Conservation (phyloP, 2,797 vertebrate genomes). For the Heterohyrax brucei region DNA sequence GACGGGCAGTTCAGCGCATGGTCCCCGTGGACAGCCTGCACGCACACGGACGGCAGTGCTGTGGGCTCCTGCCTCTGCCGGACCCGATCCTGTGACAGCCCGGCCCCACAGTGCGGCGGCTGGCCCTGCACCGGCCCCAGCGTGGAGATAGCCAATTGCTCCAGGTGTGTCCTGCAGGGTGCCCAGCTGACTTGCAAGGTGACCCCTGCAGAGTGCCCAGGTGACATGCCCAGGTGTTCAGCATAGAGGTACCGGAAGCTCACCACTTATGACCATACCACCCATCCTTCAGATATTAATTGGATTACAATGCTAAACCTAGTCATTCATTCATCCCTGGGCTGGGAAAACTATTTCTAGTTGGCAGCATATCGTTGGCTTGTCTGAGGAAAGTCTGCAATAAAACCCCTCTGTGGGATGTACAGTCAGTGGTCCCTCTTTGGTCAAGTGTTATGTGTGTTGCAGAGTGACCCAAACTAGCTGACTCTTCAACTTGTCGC, state of each 20-base stretch:
- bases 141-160: slow-evolving; percentile 97
- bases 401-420: background rate
- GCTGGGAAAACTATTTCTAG: background rate
- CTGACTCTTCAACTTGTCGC: background rate
- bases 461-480: background rate
- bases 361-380: background rate
- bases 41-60: slow-evolving; percentile 93
- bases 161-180: slow-evolving; percentile 92
- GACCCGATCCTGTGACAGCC: slow-evolving; percentile 95
- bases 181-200: background rate
- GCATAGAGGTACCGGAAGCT: background rate
- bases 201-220: background rate
- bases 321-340: background rate
- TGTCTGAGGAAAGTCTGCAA: no score
- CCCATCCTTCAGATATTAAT: background rate
- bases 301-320: background rate
- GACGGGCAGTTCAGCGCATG: slow-evolving; percentile 95
- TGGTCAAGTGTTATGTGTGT: background rate
- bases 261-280: background rate
- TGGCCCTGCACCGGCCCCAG: slow-evolving; percentile 95
- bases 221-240: background rate
- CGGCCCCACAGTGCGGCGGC: slow-evolving; percentile 96
- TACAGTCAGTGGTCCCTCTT: accelerated
- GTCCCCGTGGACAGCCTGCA: slow-evolving; percentile 96
- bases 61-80: slow-evolving; percentile 95